Conservation (phyloP, 1,140 invertebrate species). For the Pseudomyrmex cubaensis region DNA sequence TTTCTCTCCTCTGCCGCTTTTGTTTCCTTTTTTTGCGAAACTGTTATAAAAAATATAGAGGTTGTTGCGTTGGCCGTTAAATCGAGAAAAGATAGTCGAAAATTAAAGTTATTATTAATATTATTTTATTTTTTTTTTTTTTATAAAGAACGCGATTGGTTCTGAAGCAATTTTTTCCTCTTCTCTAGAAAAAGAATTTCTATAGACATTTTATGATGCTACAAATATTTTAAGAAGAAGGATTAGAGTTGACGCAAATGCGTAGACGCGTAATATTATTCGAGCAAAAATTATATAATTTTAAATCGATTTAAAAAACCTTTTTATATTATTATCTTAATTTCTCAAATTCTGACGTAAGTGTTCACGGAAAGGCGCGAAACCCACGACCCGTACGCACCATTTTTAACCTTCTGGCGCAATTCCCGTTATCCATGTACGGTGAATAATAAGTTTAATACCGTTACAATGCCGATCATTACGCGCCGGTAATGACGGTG, state of each 20-base stretch:
- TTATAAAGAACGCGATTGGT: too few species aligned
- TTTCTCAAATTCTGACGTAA: neutral
- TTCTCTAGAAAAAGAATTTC: neutral
- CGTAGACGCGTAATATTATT: too few species aligned
- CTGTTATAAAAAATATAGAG: neutral
- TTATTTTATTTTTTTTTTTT: too few species aligned
- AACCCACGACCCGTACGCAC: neutral
- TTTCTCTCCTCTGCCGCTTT: neutral
- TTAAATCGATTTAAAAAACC: neutral
- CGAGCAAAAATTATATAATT: neutral
- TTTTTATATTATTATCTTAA: neutral
- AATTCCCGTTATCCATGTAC: conserved; percentile 34
- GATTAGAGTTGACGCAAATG: too few species aligned
- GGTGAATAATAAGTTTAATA: conserved; percentile 76
- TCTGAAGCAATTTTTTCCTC: too few species aligned
- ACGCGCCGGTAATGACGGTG: conserved; percentile 79
- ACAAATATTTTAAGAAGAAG: too few species aligned
- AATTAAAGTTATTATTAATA: too few species aligned
- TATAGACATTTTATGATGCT: neutral
- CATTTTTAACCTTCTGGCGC: conserved; percentile 15
- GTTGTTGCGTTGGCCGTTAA: neutral
- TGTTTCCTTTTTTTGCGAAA: neutral
- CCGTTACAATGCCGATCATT: conserved; percentile 78
- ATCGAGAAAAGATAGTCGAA: too few species aligned
- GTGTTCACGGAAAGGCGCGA: neutral